Evolutionary conservation across 1,140 invertebrate species (phyloP), one percentile per base, ranked within the genome.

Genomic region (Drosophila virilis): DNA sequence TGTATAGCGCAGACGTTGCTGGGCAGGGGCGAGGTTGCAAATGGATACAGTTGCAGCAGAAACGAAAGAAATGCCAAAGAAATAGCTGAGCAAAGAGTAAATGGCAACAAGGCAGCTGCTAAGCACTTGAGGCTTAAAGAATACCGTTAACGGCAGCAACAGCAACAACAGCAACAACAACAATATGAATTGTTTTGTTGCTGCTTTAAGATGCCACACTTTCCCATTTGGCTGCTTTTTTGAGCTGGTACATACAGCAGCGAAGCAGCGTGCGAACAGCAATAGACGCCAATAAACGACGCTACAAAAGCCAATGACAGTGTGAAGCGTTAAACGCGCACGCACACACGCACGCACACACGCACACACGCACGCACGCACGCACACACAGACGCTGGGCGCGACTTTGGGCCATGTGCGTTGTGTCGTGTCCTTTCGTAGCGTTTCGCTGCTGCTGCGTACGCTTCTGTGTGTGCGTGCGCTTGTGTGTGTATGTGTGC

Each of bases 221-320:
- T 60, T 38, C 66, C 17, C 37, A 28, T 61, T 61, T 52, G 52
- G 50, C 46, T 61, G 45, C 8, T 46, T 46, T 46, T 46, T 22
- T 10, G 45, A 9, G 15, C 9, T 46, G 45, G 48, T 70, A 71
- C 65, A 60, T 59, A 73, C 46, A 73, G 64, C 64, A 54, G 42
- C 69, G 82, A 84, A 84, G 74, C 81, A 88, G 70, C 82, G 61
- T 74, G 62, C 45, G 37, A 84, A 88, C 50, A 64, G 82, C 69
- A 78, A 77, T 61, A 86, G 80, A 82, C 80, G 80, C 68, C 68
- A 81, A 84, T 81, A 84, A 88, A 88, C 48, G 69, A 52, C 65
- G 55, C 40, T 64, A 54, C 59, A 66, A 52, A 66, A 67, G 55
- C 58, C 61, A 75, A 60, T 51, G 67, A 52, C 60, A 74, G 74